Evolutionary conservation across 2,888 invertebrate species (phyloP).

Genomic region (Pristionchus entomophagus): DNA sequence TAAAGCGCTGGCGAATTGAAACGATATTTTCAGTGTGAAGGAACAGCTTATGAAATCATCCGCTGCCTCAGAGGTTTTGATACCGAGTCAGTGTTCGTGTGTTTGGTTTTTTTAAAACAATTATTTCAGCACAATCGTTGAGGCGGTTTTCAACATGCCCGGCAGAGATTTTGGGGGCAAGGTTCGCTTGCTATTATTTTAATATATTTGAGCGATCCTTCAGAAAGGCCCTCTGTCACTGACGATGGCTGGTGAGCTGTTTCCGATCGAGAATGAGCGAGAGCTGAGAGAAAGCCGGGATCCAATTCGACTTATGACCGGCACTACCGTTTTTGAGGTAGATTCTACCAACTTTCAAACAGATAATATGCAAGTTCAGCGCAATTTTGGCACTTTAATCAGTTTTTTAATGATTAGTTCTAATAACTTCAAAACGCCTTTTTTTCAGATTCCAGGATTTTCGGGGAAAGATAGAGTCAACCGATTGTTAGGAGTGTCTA

Average conservation of each 20-base stretch:
- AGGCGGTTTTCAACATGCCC: not conserved
- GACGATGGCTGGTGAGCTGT: not conserved
- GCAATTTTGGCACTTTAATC: no score
- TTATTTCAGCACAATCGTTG: not conserved
- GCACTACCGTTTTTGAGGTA: not conserved
- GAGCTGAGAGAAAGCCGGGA: not conserved
- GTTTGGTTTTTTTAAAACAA: no score
- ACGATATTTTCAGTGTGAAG: not conserved
- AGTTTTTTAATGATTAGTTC: no score
- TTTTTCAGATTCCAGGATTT: not conserved
- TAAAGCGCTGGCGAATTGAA: no score
- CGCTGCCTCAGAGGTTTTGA: not conserved
- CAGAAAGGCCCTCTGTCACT: not conserved
- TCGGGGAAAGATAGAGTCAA: not conserved
- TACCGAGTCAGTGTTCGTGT: not conserved
- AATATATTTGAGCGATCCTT: not conserved
- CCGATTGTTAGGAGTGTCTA: not conserved
- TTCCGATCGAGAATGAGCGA: not conserved
- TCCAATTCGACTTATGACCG: not conserved
- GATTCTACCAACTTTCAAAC: no score
- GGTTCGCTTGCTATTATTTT: not conserved
- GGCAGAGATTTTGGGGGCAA: not conserved
- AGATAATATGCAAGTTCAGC: no score
- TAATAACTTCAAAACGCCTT: not conserved
- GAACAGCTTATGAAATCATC: not conserved